These are phyloP conservation scores for Lamprotornis superbus DNA, from an alignment of 2,113 vertebrate genomes.

Conservation along the genomic window DNA sequence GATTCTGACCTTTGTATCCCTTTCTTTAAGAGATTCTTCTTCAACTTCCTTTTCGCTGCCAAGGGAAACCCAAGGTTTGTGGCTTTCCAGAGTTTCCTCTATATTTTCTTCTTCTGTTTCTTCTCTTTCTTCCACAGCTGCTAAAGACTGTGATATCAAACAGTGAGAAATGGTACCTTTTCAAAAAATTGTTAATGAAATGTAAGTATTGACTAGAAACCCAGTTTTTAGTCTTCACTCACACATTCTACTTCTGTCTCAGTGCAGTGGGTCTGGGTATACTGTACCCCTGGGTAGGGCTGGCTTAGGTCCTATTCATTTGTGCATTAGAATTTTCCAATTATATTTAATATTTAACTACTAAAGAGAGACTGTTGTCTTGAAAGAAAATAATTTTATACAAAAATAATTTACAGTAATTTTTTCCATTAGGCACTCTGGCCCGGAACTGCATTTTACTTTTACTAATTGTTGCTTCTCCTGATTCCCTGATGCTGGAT, in stretches of 20 bases:
- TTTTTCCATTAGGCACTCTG: neutral
- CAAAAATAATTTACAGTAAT: neutral
- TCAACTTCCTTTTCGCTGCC: slow-evolving; percentile 91
- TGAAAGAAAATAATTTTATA: neutral
- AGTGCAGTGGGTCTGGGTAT: neutral
- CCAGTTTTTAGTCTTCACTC: neutral
- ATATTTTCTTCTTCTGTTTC: slow-evolving; percentile 59
- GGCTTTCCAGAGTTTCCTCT: slow-evolving; percentile 43
- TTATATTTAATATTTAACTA: neutral
- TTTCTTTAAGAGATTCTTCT: slow-evolving; percentile 79
- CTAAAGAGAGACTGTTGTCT: neutral
- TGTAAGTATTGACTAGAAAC: neutral
- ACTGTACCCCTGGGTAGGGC: neutral
- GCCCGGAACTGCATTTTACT: neutral
- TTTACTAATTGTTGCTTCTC: neutral
- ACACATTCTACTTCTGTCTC: neutral
- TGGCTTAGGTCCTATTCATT: neutral
- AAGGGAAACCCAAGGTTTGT: slow-evolving; percentile 83
- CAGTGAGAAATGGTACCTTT: neutral
- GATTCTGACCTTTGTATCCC: slow-evolving; percentile 73
- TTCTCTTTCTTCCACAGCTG: slow-evolving; percentile 51
- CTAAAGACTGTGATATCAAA: slow-evolving; percentile 69
- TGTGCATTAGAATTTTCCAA: neutral
- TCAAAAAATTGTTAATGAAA: neutral
- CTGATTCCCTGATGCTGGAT: neutral